Evolutionary conservation across 2,888 invertebrate genomes (phyloP).

Genomic region (Heliothis peltigera): DNA sequence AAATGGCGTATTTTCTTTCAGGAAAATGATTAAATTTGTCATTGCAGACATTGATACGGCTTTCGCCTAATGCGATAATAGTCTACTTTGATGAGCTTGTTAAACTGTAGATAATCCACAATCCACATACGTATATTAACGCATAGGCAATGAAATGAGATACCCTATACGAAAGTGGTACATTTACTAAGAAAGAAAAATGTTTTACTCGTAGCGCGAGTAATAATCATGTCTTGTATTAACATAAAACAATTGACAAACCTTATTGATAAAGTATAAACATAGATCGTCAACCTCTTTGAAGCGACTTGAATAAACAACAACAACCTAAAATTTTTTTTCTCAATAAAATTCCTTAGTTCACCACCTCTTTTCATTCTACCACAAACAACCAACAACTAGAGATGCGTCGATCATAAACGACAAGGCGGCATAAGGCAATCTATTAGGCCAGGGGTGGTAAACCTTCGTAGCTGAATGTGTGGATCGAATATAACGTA

Average conservation of each 20-base stretch:
- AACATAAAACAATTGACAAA: too few species aligned
- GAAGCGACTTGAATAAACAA: not conserved
- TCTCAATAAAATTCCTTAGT: constrained; percentile 13
- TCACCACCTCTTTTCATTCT: not conserved
- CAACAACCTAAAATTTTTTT: not conserved
- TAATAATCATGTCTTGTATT: too few species aligned
- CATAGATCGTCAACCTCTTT: too few species aligned
- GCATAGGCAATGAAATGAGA: too few species aligned
- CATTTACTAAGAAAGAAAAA: too few species aligned
- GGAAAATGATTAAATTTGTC: constrained; percentile 8
- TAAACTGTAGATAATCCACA: not conserved
- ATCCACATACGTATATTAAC: not conserved
- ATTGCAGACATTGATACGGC: constrained; percentile 27
- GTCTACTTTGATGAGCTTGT: not conserved
- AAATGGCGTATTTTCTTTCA: constrained; percentile 14
- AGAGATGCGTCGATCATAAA: constrained; percentile 32
- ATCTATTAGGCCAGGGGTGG: constrained; percentile 48
- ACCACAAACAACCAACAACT: constrained; percentile 10
- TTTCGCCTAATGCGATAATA: constrained; percentile 28
- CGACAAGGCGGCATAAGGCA: constrained; percentile 24
- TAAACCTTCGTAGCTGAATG: too few species aligned
- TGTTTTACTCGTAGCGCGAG: too few species aligned
- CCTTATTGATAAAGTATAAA: too few species aligned
- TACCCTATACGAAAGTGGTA: too few species aligned
- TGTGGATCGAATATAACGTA: too few species aligned